These are phyloP conservation scores for Caenorhabditis japonica DNA, from an alignment of 2,888 invertebrate genomes.

Conservation along the genomic window DNA sequence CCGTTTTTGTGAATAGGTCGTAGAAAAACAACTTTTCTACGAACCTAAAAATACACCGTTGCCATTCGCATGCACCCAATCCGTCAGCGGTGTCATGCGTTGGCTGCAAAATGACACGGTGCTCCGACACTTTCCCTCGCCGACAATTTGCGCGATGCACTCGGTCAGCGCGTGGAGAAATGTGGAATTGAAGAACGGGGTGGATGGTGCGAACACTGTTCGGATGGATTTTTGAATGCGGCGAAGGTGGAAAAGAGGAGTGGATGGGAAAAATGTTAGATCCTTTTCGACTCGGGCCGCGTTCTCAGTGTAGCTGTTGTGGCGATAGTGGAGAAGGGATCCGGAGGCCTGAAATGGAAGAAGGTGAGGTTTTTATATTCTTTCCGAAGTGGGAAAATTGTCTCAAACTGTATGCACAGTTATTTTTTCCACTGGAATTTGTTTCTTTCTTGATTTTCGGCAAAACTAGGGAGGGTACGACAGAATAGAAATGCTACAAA, in stretches of 20 bases:
- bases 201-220: slow-evolving; percentile 5
- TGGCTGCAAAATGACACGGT: slow-evolving; percentile 27
- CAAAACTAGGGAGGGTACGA: too few relatives aligned
- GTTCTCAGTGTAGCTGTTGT: slow-evolving; percentile 30
- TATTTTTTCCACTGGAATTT: too few relatives aligned
- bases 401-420: too few relatives aligned
- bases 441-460: too few relatives aligned
- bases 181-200: slow-evolving; percentile 16
- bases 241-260: slow-evolving; percentile 7
- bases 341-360: slow-evolving; percentile 20
- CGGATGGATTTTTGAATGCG: slow-evolving; percentile 10
- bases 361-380: too few relatives aligned
- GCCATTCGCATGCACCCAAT: slow-evolving; percentile 15
- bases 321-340: slow-evolving; percentile 33
- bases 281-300: background rate
- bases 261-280: slow-evolving; percentile 15
- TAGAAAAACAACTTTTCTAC: too few relatives aligned
- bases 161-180: slow-evolving; percentile 22
- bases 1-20: too few relatives aligned
- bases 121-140: slow-evolving; percentile 40
- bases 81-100: slow-evolving; percentile 23
- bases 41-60: slow-evolving; percentile 8
- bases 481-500: too few relatives aligned
- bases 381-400: too few relatives aligned
- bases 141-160: slow-evolving; percentile 27